Base-by-base conservation (phyloP, 2,888 invertebrate genomes). In the Cremastinae sp. region DNA sequence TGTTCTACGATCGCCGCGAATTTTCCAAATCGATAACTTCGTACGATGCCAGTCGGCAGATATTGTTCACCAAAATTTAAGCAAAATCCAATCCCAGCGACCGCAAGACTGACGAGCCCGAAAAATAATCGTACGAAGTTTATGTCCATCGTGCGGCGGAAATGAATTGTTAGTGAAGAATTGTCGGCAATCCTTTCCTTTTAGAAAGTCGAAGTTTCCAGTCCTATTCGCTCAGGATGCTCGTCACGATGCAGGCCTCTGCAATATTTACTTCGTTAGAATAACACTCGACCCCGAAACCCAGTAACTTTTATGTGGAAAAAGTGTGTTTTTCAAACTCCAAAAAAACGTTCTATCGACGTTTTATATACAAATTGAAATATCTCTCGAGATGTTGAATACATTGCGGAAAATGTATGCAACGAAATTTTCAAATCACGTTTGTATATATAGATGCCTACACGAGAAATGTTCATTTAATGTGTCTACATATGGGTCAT, bases 21-120 rank as follows among this genome's bases (percentile, higher is more conserved):
- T 89, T 95, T 95, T 10, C 96, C 96, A 89, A 95, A 96, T 20
- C 93, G 92, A 86, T 93, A 94, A 0, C 92, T 90, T 87, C 94
- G 94, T 22, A 91, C 91, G 3, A 96, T 90, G 79, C 92, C 91
- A 0, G 90, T 89, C 1, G 96, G 96, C 53, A 96, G 84, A 85
- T 93, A 91, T 58, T 92, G 90, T 86, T 95, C 95, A 74, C 93
- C 91, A 73, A 91, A 90, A 86, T 93, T 93, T 22, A 96, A 91
- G 51, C 95, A 85, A 82, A 92, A 87, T 53, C 94, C 94, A 49
- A 93, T 84, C 59, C 93, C 86, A 0, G 93, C 91, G 2, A 91
- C 83, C 1, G 76, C 45, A 2, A 83, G 22, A 3, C 85, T 71
- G 69, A 77, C 69, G 0, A 82, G 62, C 10, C 81, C 39, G 69